Evolutionary conservation across 2,797 vertebrate genomes (phyloP), one percentile per base, ranked within the genome.

Genomic region (Galagoides demidoff): DNA sequence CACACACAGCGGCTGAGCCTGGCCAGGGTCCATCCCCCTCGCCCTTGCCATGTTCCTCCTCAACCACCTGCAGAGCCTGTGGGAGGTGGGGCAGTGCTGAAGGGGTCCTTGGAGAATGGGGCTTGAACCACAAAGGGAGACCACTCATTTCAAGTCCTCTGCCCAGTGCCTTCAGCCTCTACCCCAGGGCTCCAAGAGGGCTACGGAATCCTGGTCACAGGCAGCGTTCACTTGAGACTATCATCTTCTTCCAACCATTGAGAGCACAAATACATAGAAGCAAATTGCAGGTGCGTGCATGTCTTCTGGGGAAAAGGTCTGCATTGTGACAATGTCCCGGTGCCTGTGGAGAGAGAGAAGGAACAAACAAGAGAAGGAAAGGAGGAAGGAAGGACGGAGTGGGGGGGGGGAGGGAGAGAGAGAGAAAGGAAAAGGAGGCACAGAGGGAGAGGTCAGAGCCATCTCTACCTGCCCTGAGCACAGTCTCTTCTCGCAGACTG

Each of bases 41-140:
- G 12, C 31, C 20, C 49, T n/a, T 0, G 1, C 20, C n/a, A 0
- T 23, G 20, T 3, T 0, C 5, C 2, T 13, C 11, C 31, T n/a
- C 6, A 3, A 19, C 31, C 22, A 2, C 25, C 45, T 20, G 23
- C 4, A 37, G 45, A 29, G n/a, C 14, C 14, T 52, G 49, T 52
- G 49, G 20, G 20, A 2, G n/a, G 10, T 34, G 8, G 1, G 49
- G 14, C 49, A 52, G 5, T 55, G 61, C 0, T 2, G 10, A 17
- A n/a, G 17, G 13, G 27, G 27, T 19, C 27, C 17, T 11, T 45
- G 23, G 27, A 55, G 23, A 85, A 55, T 14, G 4, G 1, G 64
- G 3, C 29, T n/a, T 77, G 10, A 55, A 23, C 31, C 11, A n/a
- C 11, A 19, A 16, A 12, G 22, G 31, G 76, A 16, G n/a, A 22